Percentiles rank a stretch among this genome's conserved stretches.
Conservation (phyloP, 2,797 vertebrate genomes). For the Centroberyx gerrardi region DNA sequence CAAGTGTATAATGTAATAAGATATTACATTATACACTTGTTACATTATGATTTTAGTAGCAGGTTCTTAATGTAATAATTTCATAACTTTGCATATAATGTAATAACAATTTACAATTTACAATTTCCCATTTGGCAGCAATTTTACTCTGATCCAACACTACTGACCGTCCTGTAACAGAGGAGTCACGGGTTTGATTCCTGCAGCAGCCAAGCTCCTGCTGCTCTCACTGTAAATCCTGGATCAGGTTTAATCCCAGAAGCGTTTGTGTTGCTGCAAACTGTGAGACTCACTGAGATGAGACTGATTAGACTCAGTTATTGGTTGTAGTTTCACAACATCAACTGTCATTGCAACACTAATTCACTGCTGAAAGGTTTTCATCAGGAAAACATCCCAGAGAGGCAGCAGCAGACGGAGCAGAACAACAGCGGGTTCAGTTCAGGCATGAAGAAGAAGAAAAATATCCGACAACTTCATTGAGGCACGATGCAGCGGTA, state of each 20-base stretch:
- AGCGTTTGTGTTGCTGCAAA: not conserved
- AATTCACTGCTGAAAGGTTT: slow-evolving; percentile 4
- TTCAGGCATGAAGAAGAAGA: slow-evolving; percentile 4
- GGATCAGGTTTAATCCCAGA: not conserved
- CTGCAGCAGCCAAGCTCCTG: too few species aligned
- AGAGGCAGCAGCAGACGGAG: not conserved
- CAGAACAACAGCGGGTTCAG: not conserved
- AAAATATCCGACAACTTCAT: not conserved
- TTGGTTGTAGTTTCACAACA: not conserved
- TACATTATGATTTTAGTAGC: not conserved
- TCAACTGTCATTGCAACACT: slow-evolving; percentile 3
- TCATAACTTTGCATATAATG: too few species aligned
- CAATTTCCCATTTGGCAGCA: too few species aligned
- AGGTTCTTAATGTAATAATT: too few species aligned
- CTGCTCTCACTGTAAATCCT: slow-evolving; percentile 4
- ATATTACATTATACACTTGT: not conserved
- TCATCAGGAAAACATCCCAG: not conserved
- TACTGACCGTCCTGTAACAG: too few species aligned
- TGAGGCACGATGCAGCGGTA: not conserved
- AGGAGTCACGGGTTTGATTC: too few species aligned
- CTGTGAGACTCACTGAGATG: slow-evolving; percentile 8
- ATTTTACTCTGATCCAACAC: too few species aligned
- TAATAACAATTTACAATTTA: too few species aligned
- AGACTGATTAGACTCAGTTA: slow-evolving; percentile 1
- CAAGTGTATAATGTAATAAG: not conserved